phyloP scores from a whole-genome alignment of 2,888 invertebrate genomes.

The Thelaira solivaga region DNA sequence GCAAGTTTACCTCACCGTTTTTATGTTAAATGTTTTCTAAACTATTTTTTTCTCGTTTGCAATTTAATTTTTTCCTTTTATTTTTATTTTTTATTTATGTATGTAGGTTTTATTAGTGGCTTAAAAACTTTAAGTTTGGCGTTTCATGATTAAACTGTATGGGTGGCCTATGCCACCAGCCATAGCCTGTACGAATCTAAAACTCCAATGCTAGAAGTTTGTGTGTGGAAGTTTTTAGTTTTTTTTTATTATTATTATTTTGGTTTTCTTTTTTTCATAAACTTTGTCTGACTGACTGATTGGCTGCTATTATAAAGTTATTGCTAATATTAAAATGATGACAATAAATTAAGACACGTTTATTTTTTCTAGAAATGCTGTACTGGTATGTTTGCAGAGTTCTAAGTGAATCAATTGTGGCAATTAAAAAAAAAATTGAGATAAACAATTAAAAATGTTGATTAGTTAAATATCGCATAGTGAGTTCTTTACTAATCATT shows the following conservation, averaged over 20 bases:
- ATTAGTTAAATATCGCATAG: no score
- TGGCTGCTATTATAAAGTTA: constrained; percentile 63
- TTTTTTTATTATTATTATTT: no score
- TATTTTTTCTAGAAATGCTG: constrained; percentile 22
- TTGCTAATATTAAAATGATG: constrained; percentile 65
- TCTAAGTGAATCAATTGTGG: background rate
- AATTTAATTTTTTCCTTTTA: constrained; percentile 18
- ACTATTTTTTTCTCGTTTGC: constrained; percentile 15
- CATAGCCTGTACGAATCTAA: background rate
- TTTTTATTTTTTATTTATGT: background rate
- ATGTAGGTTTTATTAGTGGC: constrained; percentile 14
- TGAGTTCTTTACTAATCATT: no score
- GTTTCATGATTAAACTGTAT: constrained; percentile 63
- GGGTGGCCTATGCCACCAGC: constrained; percentile 64
- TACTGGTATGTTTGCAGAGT: background rate
- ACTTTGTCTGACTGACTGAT: constrained; percentile 55
- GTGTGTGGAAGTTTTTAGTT: background rate
- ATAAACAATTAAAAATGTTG: no score
- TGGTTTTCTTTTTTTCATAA: background rate
- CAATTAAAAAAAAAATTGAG: no score
- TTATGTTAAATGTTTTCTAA: constrained; percentile 2
- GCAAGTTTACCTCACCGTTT: no score
- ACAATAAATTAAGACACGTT: constrained; percentile 64
- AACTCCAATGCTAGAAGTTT: constrained; percentile 3
- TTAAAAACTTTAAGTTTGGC: constrained; percentile 50